Evolutionary conservation across 2,797 vertebrate species (phyloP).

Genomic region (Clarias fuscus): DNA sequence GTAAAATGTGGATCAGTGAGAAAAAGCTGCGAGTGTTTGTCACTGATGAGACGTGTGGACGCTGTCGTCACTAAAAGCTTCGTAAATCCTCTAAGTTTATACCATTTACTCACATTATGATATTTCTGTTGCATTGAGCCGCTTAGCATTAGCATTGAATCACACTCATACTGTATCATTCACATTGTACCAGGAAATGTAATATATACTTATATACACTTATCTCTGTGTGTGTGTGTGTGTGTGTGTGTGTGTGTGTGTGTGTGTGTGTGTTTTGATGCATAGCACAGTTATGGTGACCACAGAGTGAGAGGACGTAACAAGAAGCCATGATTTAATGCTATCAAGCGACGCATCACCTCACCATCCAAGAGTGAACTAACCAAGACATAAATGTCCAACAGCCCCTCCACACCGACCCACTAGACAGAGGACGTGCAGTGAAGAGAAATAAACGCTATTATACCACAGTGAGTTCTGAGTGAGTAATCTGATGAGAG

Average conservation of each 20-base stretch:
- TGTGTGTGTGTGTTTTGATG: background rate
- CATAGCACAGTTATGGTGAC: constrained; percentile 3
- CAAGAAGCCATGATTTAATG: no score
- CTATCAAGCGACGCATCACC: no score
- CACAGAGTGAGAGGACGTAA: no score
- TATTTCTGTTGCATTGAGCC: background rate
- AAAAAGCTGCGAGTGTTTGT: background rate
- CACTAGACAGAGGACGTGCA: no score
- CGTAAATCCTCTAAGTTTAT: background rate
- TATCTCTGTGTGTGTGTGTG: background rate
- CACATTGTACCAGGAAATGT: constrained; percentile 5
- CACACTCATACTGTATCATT: background rate
- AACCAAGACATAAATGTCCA: no score
- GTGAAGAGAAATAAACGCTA: no score
- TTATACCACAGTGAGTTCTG: no score
- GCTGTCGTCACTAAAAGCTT: background rate
- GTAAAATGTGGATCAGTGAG: background rate
- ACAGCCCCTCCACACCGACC: no score
- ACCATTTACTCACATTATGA: background rate
- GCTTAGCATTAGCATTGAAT: constrained; percentile 8
- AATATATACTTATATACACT: background rate
- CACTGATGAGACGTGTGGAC: background rate
- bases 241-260: background rate
- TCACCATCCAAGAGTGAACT: no score
- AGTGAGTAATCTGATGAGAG: no score